Evolutionary conservation across 1,140 invertebrate species (phyloP), one percentile per base, ranked within the genome.

Genomic region (Lysiphlebus fabarum): DNA sequence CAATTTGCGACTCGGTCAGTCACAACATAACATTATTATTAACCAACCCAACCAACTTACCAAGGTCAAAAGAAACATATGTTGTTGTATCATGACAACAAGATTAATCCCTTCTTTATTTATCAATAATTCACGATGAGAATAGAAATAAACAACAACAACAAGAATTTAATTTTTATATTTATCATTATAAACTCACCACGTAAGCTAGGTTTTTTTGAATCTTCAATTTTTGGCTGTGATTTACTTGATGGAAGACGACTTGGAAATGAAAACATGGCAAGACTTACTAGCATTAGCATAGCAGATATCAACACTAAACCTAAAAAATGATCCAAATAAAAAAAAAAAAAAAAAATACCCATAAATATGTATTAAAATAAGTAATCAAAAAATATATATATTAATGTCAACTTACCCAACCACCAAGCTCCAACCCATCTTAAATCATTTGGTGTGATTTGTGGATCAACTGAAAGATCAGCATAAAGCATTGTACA

Each of bases 351-450:
- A n/a, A n/a, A n/a, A n/a, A n/a, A n/a, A n/a, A n/a, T n/a, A n/a
- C n/a, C 33, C 12, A 10, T 43, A 26, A 43, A 26, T n/a, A n/a
- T n/a, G n/a, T n/a, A 43, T 43, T n/a, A 5, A 33, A 12, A 53
- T 53, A 9, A 7, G 6, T 11, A 49, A 37, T 5, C 6, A 8
- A 59, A 12, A 36, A 49, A 62, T 10, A 36, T 11, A 37, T 34
- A 12, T 26, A 40, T 41, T 58, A 49, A 43, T 48, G 41, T 55
- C 4, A 45, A 70, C 78, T 85, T 79, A 87, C 90, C 90, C 37
- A 95, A 78, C 92, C 92, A 95, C 93, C 92, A 95, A 44, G 92
- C 92, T 17, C 92, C 91, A 26, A 95, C 87, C 92, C 92, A 96
- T 74, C 89, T 83, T 1, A 91, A 91, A 81, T 95, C 90, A n/a